A percentile compares a stretch with the other conserved stretches of the same genome.
Conservation (phyloP, 2,797 vertebrate species). For the Lacerta viridis region DNA sequence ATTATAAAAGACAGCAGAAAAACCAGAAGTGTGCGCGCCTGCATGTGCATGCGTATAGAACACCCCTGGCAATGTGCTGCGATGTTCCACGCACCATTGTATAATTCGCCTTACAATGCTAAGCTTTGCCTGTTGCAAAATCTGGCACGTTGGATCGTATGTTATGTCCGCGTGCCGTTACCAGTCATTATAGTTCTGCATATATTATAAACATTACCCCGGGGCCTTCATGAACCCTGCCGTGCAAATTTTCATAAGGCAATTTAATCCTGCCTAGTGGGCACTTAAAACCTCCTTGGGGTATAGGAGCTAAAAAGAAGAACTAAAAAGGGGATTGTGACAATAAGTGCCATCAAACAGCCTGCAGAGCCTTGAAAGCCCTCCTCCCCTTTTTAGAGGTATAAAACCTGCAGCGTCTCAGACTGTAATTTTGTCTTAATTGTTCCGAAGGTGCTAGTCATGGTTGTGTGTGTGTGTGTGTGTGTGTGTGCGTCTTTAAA, state of each 20-base stretch:
- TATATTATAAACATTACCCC: conserved; percentile 78
- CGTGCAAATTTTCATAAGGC: conserved; percentile 77
- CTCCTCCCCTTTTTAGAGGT: conserved; percentile 49
- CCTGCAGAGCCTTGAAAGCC: conserved; percentile 22
- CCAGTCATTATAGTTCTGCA: conserved; percentile 72
- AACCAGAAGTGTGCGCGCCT: neutral
- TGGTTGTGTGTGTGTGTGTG: neutral
- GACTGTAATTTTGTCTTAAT: conserved; percentile 49
- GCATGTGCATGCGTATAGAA: neutral
- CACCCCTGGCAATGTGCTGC: conserved; percentile 16
- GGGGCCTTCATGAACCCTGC: conserved; percentile 74
- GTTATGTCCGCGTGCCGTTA: conserved; percentile 75
- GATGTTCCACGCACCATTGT: conserved; percentile 26
- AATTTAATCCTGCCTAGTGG: conserved; percentile 82
- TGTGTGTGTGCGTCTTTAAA: neutral
- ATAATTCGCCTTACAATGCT: conserved; percentile 14
- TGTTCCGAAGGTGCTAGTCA: conserved; percentile 6
- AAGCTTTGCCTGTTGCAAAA: conserved; percentile 38
- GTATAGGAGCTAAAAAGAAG: conserved; percentile 70
- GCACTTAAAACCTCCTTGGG: conserved; percentile 76
- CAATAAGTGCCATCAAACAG: conserved; percentile 73
- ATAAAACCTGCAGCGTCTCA: conserved; percentile 51
- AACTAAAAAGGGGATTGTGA: conserved; percentile 19
- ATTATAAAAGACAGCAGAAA: neutral
- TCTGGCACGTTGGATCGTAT: conserved; percentile 39